Evolutionary conservation across 2,113 vertebrate species (phyloP), one percentile per base, ranked within the genome.

Genomic region (Brevimyrus niger): DNA sequence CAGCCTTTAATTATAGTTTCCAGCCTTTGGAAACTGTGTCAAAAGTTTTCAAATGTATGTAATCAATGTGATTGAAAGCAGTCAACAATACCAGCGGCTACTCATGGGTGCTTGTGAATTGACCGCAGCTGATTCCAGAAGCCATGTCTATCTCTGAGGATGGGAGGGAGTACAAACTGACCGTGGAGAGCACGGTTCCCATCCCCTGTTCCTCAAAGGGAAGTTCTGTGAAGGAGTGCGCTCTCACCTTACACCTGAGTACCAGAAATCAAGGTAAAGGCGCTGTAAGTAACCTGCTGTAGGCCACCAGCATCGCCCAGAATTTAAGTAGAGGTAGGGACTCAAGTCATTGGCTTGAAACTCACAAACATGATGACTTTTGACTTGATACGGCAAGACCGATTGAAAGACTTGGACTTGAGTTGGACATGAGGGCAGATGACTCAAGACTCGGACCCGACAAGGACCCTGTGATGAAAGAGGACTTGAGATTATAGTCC

Each of bases 121-220:
- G 90, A 88, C 89, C 86, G 46, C 91, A 99, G 97, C 91, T 99
- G 6, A 92, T 89, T 83, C 95, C 97, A 23, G 96, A 97, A 92
- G 23, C 87, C 46, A 90, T 91, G 10, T 91, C 90, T n/a, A 91
- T 98, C 15, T 93, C 95, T 73, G 98, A 99, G 94, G 96, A 99
- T 13, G 97, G 97, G 21, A 94, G 92, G 86, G 93, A 95, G 90
- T 94, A 97, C 89, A 94, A 92, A 55, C 5, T 99, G 92, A 89
- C 87, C 87, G 90, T 97, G 89, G 94, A 97, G 93, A 98, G 97
- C 91, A 98, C 95, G 0, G 38, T 99, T 91, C 97, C 98, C 69
- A 46, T 98, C 46, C 93, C 95, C 48, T 99, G 98, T 94, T 90
- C 95, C 47, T 89, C 94, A 53, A 91, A 93, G 65, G 93, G 90